Evolutionary conservation across 2,797 vertebrate species (phyloP).

Genomic region (Acanthurus leucopareius): DNA sequence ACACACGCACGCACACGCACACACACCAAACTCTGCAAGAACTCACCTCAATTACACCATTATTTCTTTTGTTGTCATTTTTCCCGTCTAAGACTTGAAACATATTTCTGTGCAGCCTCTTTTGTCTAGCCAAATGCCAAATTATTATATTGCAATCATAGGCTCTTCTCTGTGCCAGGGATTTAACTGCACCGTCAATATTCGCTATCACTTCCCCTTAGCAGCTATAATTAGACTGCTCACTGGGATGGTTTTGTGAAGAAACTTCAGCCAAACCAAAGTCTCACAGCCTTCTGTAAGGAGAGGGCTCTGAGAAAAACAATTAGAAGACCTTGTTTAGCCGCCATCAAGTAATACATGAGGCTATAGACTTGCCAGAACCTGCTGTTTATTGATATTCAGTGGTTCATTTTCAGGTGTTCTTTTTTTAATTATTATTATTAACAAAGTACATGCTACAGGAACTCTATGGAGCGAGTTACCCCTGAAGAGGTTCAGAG

Average conservation of each 20-base stretch:
- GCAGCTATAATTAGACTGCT: slow-evolving; percentile 72
- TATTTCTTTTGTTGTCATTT: slow-evolving; percentile 63
- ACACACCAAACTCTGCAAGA: slow-evolving; percentile 47
- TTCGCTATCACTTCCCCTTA: slow-evolving; percentile 66
- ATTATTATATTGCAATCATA: slow-evolving; percentile 68
- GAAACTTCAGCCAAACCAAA: slow-evolving; percentile 63
- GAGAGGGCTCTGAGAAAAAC: slow-evolving; percentile 48
- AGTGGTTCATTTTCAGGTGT: slow-evolving; percentile 23
- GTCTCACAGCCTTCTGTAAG: slow-evolving; percentile 36
- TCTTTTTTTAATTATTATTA: too few species aligned
- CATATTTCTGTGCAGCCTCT: slow-evolving; percentile 51
- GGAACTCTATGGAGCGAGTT: neutral
- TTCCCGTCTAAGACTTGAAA: slow-evolving; percentile 53
- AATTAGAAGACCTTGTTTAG: slow-evolving; percentile 52
- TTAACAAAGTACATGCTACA: slow-evolving; percentile 17
- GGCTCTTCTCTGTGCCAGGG: slow-evolving; percentile 64
- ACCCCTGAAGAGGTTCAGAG: slow-evolving; percentile 1
- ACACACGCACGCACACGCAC: slow-evolving; percentile 13
- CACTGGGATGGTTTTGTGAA: slow-evolving; percentile 55
- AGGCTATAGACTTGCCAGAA: slow-evolving; percentile 23
- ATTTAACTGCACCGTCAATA: slow-evolving; percentile 74
- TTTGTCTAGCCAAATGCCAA: slow-evolving; percentile 67
- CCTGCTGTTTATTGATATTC: slow-evolving; percentile 34
- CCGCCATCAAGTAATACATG: slow-evolving; percentile 32
- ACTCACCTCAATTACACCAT: slow-evolving; percentile 65